Base-by-base conservation (phyloP, 2,888 invertebrate species). In the Chesias legatella region DNA sequence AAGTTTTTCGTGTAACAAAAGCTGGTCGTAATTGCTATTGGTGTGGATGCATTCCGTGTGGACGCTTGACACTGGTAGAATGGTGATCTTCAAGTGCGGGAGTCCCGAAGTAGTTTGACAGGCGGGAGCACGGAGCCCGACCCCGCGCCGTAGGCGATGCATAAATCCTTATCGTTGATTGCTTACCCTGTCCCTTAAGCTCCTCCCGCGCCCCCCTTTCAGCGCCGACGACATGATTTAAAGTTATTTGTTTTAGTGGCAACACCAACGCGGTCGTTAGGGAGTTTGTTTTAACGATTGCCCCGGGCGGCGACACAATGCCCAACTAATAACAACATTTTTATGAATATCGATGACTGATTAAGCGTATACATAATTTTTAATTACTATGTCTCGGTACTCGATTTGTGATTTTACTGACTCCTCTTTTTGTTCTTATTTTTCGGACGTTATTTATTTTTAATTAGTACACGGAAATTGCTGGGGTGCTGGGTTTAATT, bases 101-200 rank as follows among this genome's bases (percentile, higher is more conserved):
- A 39, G 38, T 34, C 20, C 9, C 20, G 36, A 5, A 30, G 33
- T 30, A 13, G 32, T 1, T 48, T 33, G 41, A 33, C 44, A 33
- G 36, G 31, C 22, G 21, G 61, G 56, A 68, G 70, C 67, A 63
- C 66, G 56, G 72, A 69, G 63, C 50, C n/a, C n/a, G 58, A 43
- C 53, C 55, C 40, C 24, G 40, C 34, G 52, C 57, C 47, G 24
- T 45, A 28, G 54, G 58, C 50, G 17, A 17, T 26, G 21, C 60
- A 73, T 83, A 79, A 79, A 81, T 81, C 77, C 60, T 73, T 58
- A 51, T 68, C 70, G 75, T 76, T 81, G 80, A 81, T 81, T 81
- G 74, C 76, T 70, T 75, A 69, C 68, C 58, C 59, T 53, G 52
- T 52, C 48, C 59, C 52, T n/a, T n/a, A n/a, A n/a, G n/a, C 55